Evolutionary conservation across 2,888 invertebrate genomes (phyloP).

Genomic region (Dynastes hyllus): DNA sequence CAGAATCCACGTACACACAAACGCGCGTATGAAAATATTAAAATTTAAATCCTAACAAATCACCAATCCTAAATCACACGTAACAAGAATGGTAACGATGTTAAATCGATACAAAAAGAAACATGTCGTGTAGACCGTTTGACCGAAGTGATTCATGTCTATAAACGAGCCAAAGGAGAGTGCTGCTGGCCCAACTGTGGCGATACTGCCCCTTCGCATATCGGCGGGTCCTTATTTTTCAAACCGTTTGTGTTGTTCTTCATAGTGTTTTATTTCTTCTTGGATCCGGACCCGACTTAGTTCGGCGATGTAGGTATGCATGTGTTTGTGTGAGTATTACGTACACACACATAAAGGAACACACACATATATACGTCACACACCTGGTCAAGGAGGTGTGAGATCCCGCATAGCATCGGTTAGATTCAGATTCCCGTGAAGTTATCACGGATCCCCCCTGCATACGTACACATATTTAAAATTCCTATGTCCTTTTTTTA

Average conservation of each 20-base stretch:
- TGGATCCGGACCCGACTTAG: slow-evolving; percentile 27
- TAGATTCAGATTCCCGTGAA: slow-evolving; percentile 58
- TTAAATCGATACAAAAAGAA: slow-evolving; percentile 66
- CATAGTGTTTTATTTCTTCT: slow-evolving; percentile 57
- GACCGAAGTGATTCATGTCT: slow-evolving; percentile 62
- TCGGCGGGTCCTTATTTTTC: slow-evolving; percentile 55
- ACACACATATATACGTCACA: slow-evolving; percentile 47
- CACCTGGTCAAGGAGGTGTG: slow-evolving; percentile 62
- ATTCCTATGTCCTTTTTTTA: slow-evolving; percentile 53
- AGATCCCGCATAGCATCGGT: slow-evolving; percentile 59
- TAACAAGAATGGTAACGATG: slow-evolving; percentile 66
- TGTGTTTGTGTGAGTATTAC: slow-evolving; percentile 55
- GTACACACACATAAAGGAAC: slow-evolving; percentile 20
- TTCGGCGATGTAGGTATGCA: slow-evolving; percentile 52
- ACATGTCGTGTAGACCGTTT: slow-evolving; percentile 55
- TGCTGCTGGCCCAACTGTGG: slow-evolving; percentile 47
- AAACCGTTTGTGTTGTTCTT: slow-evolving; percentile 41
- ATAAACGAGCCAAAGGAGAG: slow-evolving; percentile 55
- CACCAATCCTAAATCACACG: slow-evolving; percentile 65
- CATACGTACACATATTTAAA: slow-evolving; percentile 58
- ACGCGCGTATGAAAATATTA: slow-evolving; percentile 51
- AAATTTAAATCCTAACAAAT: slow-evolving; percentile 60
- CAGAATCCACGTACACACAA: slow-evolving; percentile 36
- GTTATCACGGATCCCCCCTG: slow-evolving; percentile 56
- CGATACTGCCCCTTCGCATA: slow-evolving; percentile 53